phyloP scores from a whole-genome alignment of 2,888 invertebrate genomes.

The Candidula unifasciata region DNA sequence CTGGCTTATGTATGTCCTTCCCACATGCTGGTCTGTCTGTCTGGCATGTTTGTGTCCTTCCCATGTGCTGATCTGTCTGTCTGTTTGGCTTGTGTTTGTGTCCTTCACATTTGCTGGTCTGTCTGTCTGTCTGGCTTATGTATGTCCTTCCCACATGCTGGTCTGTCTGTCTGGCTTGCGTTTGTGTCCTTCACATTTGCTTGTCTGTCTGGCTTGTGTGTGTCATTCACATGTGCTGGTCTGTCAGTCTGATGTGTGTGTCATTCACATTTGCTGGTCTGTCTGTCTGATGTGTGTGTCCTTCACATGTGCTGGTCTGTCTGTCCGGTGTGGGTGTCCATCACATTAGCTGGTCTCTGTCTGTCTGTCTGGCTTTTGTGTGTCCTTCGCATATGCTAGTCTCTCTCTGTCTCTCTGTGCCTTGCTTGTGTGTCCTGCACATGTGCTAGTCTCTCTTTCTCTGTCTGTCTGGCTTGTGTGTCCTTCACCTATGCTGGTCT shows the following conservation, averaged over 20 bases:
- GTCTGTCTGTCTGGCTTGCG: no score
- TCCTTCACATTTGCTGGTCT: not conserved
- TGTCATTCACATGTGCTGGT: not conserved
- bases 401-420: not conserved
- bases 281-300: not conserved
- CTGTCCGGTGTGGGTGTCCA: no score
- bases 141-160: no score
- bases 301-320: not conserved
- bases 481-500: no score
- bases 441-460: not conserved
- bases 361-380: no score
- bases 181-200: no score
- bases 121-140: not conserved
- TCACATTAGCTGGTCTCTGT: not conserved
- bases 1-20: no score
- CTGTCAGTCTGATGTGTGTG: not conserved
- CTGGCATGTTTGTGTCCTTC: not conserved
- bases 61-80: no score
- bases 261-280: no score
- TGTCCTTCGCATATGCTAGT: not conserved
- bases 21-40: not conserved
- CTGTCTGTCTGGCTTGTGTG: not conserved
- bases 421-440: slow-evolving; percentile 33
- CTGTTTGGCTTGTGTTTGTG: not conserved
- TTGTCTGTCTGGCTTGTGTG: no score